phyloP scores from a whole-genome alignment of 1,140 invertebrate genomes.

The Caenorhabditis brenneri region DNA sequence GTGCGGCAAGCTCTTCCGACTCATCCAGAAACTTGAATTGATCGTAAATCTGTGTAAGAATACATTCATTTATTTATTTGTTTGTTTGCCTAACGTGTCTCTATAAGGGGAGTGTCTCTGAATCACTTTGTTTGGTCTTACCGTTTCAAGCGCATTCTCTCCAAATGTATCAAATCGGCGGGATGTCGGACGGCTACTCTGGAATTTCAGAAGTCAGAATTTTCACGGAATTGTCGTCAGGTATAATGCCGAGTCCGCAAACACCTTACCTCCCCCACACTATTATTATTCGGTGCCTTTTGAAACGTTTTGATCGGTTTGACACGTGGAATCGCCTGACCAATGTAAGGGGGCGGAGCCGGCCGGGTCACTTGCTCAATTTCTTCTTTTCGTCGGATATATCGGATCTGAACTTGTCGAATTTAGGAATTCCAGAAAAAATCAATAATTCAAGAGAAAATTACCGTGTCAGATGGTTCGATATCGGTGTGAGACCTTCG shows the following conservation, averaged over 20 bases:
- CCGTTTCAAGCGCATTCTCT: slow-evolving; percentile 33
- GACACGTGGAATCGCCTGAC: slow-evolving; percentile 23
- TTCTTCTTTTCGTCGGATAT: slow-evolving; percentile 38
- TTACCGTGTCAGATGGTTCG: not conserved
- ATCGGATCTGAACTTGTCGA: not conserved
- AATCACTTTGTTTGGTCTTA: not conserved
- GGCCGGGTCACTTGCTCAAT: not conserved
- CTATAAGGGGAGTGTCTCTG: not conserved
- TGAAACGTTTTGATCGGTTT: slow-evolving; percentile 28
- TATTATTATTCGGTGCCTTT: not conserved
- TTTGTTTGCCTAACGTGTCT: slow-evolving; percentile 17
- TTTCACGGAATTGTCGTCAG: not conserved
- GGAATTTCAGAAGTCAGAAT: not conserved
- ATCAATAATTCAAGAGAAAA: too few species aligned
- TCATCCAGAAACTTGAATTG: slow-evolving; percentile 39
- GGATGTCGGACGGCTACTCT: slow-evolving; percentile 17
- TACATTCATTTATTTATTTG: not conserved
- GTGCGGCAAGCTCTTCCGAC: not conserved
- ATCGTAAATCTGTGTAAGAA: slow-evolving; percentile 15
- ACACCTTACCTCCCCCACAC: not conserved
- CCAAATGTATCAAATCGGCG: slow-evolving; percentile 17
- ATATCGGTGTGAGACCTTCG: not conserved
- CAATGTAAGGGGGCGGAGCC: slow-evolving; percentile 28
- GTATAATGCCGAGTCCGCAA: too few species aligned
- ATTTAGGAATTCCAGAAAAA: not conserved